Evolutionary conservation across 1,140 invertebrate genomes (phyloP), one percentile per base, ranked within the genome.

Genomic region (Microvelia longipes): DNA sequence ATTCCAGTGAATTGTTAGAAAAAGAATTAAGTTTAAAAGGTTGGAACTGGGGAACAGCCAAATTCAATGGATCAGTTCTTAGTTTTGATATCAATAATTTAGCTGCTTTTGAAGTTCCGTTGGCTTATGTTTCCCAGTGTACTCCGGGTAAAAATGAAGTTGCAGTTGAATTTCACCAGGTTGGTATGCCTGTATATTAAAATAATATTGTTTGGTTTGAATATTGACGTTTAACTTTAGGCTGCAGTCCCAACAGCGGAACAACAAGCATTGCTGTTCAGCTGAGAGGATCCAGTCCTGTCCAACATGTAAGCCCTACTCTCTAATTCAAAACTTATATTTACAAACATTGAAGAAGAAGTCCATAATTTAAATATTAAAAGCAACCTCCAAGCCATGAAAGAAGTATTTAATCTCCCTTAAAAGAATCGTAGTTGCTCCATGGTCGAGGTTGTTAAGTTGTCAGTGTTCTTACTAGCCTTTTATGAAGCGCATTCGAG

Each of bases 111-210:
- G 97, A 99, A 82, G 90, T 99, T 75, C 97, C 98, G 0, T 77
- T 99, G 1, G 88, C 89, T 70, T 89, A 98, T 85, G 96, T 99
- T 0, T 97, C 94, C 1, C 93, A 98, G 75, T 96, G 95, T 77
- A 94, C 88, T 1, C 92, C 92, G n/a, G 92, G 93, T 25, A 99
- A 99, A 79, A 98, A 98, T 83, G 98, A 99, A 85, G 93, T 98
- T 0, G 97, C 95, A 11, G 79, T 99, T 29, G 97, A 99, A 79
- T 99, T 98, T 79, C 96, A 99, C 85, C 92, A 94, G 81, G 88
- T 89, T 80, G 75, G 61, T 70, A 71, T 70, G 63, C 25, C 19
- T 27, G 11, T 66, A 15, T 19, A 29, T 27, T 28, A 5, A 26
- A 26, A 24, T 71, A 68, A 2, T 50, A 14, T n/a, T n/a, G n/a